Evolutionary conservation across 2,888 invertebrate species (phyloP).

Genomic region (Hipparchia sbordonii): DNA sequence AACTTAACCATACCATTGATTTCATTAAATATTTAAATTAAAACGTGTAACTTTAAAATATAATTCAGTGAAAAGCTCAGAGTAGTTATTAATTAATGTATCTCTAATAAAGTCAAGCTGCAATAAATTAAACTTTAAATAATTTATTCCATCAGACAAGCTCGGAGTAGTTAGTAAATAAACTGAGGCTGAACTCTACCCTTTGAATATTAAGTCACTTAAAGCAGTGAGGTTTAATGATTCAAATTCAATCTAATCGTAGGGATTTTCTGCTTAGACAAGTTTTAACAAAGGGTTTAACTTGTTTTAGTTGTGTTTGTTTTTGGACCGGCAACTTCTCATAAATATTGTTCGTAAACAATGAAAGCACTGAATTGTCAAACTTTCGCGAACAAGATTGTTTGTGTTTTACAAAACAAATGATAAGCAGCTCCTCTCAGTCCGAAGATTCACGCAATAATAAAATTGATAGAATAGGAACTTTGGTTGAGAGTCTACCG

Average conservation of each 20-base stretch:
- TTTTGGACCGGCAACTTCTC: conserved; percentile 67
- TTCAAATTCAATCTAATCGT: conserved; percentile 35
- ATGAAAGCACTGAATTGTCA: conserved; percentile 33
- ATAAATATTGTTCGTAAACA: conserved; percentile 64
- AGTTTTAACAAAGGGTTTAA: conserved; percentile 33
- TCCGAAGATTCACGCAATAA: not conserved
- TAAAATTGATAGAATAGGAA: not conserved
- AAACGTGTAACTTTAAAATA: no score
- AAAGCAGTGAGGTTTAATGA: conserved; percentile 32
- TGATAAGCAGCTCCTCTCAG: not conserved
- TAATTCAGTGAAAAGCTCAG: not conserved
- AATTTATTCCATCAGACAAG: conserved; percentile 23
- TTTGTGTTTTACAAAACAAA: not conserved
- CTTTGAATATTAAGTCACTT: conserved; percentile 37
- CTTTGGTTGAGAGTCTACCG: no score
- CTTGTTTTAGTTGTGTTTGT: conserved; percentile 59
- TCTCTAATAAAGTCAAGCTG: conserved; percentile 16
- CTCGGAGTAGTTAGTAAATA: conserved; percentile 27
- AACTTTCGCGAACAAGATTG: not conserved
- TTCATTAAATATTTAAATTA: no score
- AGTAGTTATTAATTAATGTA: not conserved
- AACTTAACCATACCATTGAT: no score
- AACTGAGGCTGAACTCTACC: conserved; percentile 29
- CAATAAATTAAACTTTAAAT: conserved; percentile 18
- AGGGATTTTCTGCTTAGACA: conserved; percentile 30